Base-by-base conservation (phyloP, 2,797 vertebrate species). In the Sibirionetta formosa region DNA sequence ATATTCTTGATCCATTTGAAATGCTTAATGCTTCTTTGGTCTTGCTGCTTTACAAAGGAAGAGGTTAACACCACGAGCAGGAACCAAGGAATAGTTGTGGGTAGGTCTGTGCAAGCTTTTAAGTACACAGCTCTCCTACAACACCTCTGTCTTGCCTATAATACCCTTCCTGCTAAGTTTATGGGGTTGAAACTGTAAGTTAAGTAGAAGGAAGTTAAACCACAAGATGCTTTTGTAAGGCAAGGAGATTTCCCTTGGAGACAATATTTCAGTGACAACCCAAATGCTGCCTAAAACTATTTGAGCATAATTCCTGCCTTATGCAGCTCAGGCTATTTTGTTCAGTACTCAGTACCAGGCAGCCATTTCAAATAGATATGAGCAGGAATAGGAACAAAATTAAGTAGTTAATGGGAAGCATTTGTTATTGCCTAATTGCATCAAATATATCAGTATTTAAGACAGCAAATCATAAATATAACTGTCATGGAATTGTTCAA, bases 401-500 rank as follows among this genome's bases (percentile, higher is more conserved):
- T 79, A 53, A 71, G 40, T 10, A 71, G 66, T 40, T 64, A 90
- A 90, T 54, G n/a, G 70, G 36, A 92, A 77, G 5, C 26, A 88
- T 71, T 94, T 82, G 9, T 90, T 94, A 88, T 33, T 90, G 48
- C 20, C 26, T 86, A 77, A 96, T 90, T 90, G 42, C 70, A 77
- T 87, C 14, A 71, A 73, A 90, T 87, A 65, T 23, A 78, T 91
- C 84, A 64, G 88, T 64, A 80, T 82, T 93, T 88, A 90, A 90
- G 87, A 94, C 91, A 86, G 64, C 2, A 75, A 86, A 83, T 90
- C 86, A 71, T 66, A 46, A 58, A 40, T 73, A 27, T 54, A 82
- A 86, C 22, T 66, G 86, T 51, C 83, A 73, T 23, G 70, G 44
- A 69, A 68, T 70, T 75, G 53, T 40, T 93, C 91, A 94, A 95